Conservation (phyloP, 2,888 invertebrate species). For the Aplocera efformata region DNA sequence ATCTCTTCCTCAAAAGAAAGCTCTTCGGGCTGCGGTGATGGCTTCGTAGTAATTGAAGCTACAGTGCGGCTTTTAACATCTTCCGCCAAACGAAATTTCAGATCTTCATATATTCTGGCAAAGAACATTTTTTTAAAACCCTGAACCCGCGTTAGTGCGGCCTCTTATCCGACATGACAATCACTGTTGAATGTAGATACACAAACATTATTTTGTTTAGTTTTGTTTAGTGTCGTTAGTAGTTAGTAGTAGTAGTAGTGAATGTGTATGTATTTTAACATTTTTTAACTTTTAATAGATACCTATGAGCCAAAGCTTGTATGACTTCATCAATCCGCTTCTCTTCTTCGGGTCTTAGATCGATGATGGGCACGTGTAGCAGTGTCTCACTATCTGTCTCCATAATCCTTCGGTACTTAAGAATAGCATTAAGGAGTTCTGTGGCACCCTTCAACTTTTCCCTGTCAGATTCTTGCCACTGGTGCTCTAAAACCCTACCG, state of each 20-base stretch:
- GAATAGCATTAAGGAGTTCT: conserved; percentile 55
- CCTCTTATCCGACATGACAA: too few species aligned
- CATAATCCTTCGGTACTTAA: conserved; percentile 55
- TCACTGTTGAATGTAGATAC: too few species aligned
- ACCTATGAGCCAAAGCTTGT: conserved; percentile 59
- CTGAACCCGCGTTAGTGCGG: too few species aligned
- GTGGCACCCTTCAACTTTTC: conserved; percentile 52
- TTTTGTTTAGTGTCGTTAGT: too few species aligned
- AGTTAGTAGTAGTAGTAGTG: too few species aligned
- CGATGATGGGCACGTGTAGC: conserved; percentile 51
- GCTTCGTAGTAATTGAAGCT: conserved; percentile 51
- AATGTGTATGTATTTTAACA: too few species aligned
- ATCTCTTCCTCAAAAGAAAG: conserved; percentile 39
- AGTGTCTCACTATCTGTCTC: conserved; percentile 49
- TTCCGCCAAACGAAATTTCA: conserved; percentile 41
- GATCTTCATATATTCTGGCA: conserved; percentile 50
- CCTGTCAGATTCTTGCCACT: conserved; percentile 53
- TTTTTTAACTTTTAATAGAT: too few species aligned
- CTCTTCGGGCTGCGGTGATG: conserved; percentile 31
- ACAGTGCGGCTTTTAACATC: conserved; percentile 47
- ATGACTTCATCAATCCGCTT: conserved; percentile 47
- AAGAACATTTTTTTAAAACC: too few species aligned
- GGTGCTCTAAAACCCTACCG: conserved; percentile 62
- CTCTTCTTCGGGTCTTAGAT: conserved; percentile 49
- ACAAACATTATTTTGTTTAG: too few species aligned